A percentile compares a stretch with the other conserved stretches of the same genome.
Evolutionary conservation across 2,113 vertebrate species (phyloP).

Genomic region (Lepisosteus oculatus): DNA sequence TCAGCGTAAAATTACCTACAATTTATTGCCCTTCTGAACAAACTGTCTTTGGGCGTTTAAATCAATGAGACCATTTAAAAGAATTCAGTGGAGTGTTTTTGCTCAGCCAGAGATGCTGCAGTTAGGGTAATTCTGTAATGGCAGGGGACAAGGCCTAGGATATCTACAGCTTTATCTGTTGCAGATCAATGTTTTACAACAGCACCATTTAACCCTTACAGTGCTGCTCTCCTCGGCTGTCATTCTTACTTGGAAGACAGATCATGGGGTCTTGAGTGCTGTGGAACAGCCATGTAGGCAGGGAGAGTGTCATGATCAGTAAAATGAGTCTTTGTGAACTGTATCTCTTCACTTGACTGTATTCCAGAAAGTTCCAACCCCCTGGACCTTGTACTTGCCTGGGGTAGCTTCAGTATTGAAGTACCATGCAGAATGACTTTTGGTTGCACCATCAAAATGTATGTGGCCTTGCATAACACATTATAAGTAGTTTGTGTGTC

Average conservation of each 20-base stretch:
- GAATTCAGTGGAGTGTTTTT: slow-evolving; percentile 47
- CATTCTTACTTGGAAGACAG: slow-evolving; percentile 14
- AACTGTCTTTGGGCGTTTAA: slow-evolving; percentile 56
- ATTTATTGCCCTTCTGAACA: slow-evolving; percentile 86
- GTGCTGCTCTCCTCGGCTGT: slow-evolving; percentile 23
- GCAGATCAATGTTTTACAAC: slow-evolving; percentile 68
- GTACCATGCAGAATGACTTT: too few species aligned
- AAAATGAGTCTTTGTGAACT: background rate
- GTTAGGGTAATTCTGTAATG: slow-evolving; percentile 72
- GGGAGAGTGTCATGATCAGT: slow-evolving; percentile 16
- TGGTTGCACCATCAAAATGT: too few species aligned
- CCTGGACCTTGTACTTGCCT: slow-evolving; percentile 57
- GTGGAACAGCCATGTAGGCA: slow-evolving; percentile 31
- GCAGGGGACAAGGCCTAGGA: slow-evolving; percentile 47
- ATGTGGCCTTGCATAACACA: too few species aligned
- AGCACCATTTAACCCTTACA: slow-evolving; percentile 57
- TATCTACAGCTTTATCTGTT: slow-evolving; percentile 59
- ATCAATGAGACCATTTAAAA: slow-evolving; percentile 59
- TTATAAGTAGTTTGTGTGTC: too few species aligned
- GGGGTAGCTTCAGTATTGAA: slow-evolving; percentile 45
- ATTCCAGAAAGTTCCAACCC: slow-evolving; percentile 54
- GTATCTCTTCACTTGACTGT: slow-evolving; percentile 30
- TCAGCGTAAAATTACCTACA: slow-evolving; percentile 87
- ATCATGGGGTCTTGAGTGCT: slow-evolving; percentile 26
- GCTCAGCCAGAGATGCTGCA: slow-evolving; percentile 47